These are phyloP conservation scores for Trachelipus rathkii DNA, from an alignment of 1,140 invertebrate species.

Conservation along the genomic window DNA sequence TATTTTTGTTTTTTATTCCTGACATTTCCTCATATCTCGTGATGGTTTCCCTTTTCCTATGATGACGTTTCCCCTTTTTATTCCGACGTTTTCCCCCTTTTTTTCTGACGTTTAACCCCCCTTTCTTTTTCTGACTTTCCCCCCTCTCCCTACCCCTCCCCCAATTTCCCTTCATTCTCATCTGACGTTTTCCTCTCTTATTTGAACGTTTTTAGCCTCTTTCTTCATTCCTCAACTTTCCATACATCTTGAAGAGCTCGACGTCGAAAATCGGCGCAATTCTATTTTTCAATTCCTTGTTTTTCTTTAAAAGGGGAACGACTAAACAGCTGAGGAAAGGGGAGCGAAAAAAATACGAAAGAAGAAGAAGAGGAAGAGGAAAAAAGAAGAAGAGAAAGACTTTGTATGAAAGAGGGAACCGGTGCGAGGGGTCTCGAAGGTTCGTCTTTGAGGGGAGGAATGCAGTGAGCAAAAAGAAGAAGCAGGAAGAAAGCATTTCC, in stretches of 20 bases:
- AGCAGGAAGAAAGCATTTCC: slow-evolving; percentile 5
- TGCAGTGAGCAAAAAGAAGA: background rate
- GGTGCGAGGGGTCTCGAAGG: background rate
- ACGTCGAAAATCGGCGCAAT: background rate
- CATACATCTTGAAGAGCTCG: background rate
- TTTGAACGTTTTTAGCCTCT: background rate
- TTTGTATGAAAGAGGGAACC: background rate
- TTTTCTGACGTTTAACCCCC: background rate
- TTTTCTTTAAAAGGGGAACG: background rate
- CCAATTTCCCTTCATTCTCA: background rate
- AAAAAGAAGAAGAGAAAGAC: background rate
- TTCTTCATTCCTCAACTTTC: slow-evolving; percentile 6
- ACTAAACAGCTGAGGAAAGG: background rate
- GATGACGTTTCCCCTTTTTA: background rate
- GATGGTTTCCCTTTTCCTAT: too few species aligned
- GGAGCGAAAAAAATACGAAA: background rate
- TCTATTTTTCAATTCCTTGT: slow-evolving; percentile 10
- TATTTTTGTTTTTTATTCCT: background rate
- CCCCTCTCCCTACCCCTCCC: background rate
- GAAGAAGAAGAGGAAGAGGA: background rate
- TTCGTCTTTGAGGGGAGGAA: background rate
- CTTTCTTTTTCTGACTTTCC: background rate
- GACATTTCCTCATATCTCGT: too few species aligned
- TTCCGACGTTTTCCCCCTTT: background rate
- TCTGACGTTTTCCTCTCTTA: slow-evolving; percentile 1